A percentile compares a stretch with the other conserved stretches of the same genome.
These are phyloP conservation scores for Octodonta nipae DNA, from an alignment of 2,888 invertebrate genomes.

Conservation along the genomic window DNA sequence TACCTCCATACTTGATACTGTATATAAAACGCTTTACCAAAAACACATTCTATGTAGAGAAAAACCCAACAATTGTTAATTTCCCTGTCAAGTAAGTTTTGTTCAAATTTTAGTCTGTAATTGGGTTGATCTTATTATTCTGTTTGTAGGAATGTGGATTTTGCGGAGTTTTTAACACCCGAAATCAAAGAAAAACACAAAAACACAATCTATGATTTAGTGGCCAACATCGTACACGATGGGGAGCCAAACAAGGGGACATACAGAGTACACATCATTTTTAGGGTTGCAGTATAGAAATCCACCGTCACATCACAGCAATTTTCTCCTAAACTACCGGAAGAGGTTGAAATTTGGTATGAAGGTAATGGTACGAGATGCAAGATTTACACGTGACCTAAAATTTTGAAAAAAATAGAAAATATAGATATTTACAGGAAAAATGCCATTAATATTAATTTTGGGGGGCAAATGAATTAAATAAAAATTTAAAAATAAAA, in stretches of 20 bases:
- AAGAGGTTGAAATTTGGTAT: no score
- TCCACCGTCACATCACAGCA: no score
- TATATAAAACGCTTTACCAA: constrained; percentile 97
- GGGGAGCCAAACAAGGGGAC: constrained; percentile 91
- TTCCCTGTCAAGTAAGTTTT: constrained; percentile 92
- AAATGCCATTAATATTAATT: no score
- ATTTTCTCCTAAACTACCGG: no score
- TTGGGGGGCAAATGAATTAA: no score
- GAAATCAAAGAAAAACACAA: constrained; percentile 66
- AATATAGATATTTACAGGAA: no score
- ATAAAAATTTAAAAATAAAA: no score
- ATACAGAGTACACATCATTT: constrained; percentile 82
- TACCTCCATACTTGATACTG: constrained; percentile 89
- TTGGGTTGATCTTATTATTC: no score
- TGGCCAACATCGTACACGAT: constrained; percentile 98
- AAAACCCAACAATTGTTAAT: constrained; percentile 99
- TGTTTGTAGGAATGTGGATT: constrained; percentile 86
- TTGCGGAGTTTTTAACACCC: constrained; percentile 83
- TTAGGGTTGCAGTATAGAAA: no score
- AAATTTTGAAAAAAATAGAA: no score
- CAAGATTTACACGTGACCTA: constrained; percentile 94
- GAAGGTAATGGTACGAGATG: constrained; percentile 73
- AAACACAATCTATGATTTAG: constrained; percentile 84
- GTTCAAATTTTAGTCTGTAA: constrained; percentile 1
- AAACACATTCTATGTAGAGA: constrained; percentile 96